Base-by-base conservation (phyloP, 2,888 invertebrate genomes). In the Dorcus parallelipipedus region DNA sequence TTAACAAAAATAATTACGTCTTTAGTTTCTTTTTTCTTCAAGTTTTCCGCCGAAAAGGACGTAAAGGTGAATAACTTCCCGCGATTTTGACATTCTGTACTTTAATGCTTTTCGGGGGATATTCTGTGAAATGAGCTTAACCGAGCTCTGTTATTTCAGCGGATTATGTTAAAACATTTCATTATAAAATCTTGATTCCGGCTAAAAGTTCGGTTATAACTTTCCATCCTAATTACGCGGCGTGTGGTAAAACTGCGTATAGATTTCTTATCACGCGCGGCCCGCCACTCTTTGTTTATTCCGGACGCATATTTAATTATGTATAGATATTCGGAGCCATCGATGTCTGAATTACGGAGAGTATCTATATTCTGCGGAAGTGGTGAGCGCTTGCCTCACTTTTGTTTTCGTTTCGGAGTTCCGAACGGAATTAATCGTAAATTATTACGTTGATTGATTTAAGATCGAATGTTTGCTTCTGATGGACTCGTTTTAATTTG, bases 251-350 rank as follows among this genome's bases (percentile, higher is more conserved):
- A 51, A 42, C 51, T 51, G 43, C 51, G 43, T 56, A 56, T 51
- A 49, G 56, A 56, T 60, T 58, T 58, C 58, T 45, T 56, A 23
- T 52, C 48, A 38, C 51, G 26, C 38, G 43, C 33, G 38, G 49
- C 45, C 53, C 49, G 59, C 52, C 58, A 62, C 60, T 62, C 62
- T 68, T 68, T 67, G 67, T 69, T 69, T 69, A 69, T 69, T 67
- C 65, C 61, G 67, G 58, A 56, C 63, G 66, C 67, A 69, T 69
- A 69, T 67, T 69, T 67, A 69, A 69, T 67, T 69, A 69, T 65
- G 63, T 69, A 67, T 66, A 66, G 67, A 68, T 66, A 64, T 63
- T 62, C 63, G 26, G 26, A 68, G 63, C 63, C 66, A 66, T 67
- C 66, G 64, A 66, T 66, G 61, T 66, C 65, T 67, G 14, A 14